Base-by-base conservation (phyloP, 2,888 invertebrate genomes). In the Copidosoma aretas region DNA sequence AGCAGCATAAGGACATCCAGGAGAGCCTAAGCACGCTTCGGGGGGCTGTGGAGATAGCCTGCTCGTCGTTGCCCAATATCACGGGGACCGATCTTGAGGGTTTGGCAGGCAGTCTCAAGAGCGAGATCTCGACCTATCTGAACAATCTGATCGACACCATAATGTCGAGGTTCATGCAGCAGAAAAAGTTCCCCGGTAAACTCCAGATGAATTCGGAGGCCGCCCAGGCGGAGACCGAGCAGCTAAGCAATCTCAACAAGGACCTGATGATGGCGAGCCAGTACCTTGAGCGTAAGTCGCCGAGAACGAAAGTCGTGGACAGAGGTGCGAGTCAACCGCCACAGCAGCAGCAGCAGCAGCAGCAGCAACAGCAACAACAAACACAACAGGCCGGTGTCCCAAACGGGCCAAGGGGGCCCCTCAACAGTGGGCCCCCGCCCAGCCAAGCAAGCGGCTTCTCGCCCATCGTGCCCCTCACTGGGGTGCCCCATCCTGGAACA, bases 41-140 rank as follows among this genome's bases (percentile, higher is more conserved):
- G 75, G 90, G 87, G 77, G 90, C 88, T 75, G 88, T 90, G n/a
- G 77, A 77, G 43, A 73, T 76, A 52, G 76, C 79, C 15, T 89
- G 88, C 69, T 89, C 91, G 10, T 82, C 90, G 71, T 89, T 88
- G 64, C 88, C 91, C 53, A 81, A 80, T 68, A 89, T 90, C 76
- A 89, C 91, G 1, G 92, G 91, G 17, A 89, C 92, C 4, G 96
- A 96, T 79, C 86, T 96, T 10, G 94, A 95, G 81, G 92, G 93
- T 64, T 87, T 98, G 61, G 94, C 95, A n/a, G 94, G 95, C 79
- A 91, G 93, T 65, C 87, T 98, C 8, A 97, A 97, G 85, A 91
- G 90, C 62, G 97, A 97, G 86, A 92, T 97, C 74, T 91, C 93
- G 25, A 89, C 93, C 49, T 93, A 93, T 1, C 85, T 97, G 56